Percentiles rank a stretch among this genome's conserved stretches.
Evolutionary conservation across 1,140 invertebrate species (phyloP).

Genomic region (Eurosta solidaginis): DNA sequence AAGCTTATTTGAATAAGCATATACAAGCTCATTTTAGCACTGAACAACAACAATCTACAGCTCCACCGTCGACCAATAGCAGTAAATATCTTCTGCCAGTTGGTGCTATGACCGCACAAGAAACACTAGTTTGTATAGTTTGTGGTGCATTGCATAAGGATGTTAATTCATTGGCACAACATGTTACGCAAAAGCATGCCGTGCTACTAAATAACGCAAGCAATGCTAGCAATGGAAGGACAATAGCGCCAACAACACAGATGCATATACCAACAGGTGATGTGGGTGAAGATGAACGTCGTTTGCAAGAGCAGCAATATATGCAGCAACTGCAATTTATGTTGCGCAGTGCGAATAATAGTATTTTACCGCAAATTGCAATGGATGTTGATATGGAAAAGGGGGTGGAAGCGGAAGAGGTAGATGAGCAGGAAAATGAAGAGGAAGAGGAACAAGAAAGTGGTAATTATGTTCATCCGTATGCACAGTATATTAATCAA

Average conservation of each 20-base stretch:
- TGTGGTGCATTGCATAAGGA: constrained; percentile 52
- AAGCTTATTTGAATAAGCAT: constrained; percentile 57
- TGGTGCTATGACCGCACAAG: background rate
- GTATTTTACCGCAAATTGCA: background rate
- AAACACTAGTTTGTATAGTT: constrained; percentile 53
- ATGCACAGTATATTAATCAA: background rate
- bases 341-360: constrained; percentile 38
- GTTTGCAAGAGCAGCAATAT: constrained; percentile 45
- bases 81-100: background rate
- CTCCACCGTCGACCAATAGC: background rate
- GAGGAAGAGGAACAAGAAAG: background rate
- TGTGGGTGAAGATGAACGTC: constrained; percentile 37
- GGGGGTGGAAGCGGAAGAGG: background rate
- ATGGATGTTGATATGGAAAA: constrained; percentile 47
- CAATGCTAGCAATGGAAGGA: constrained; percentile 15
- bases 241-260: background rate
- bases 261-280: background rate
- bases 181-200: constrained; percentile 51
- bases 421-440: constrained; percentile 33
- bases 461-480: background rate
- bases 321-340: constrained; percentile 48
- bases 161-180: constrained; percentile 47
- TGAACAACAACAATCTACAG: constrained; percentile 23
- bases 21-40: constrained; percentile 48
- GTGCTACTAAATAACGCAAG: constrained; percentile 46